Evolutionary conservation across 2,888 invertebrate genomes (phyloP), one percentile per base, ranked within the genome.

Genomic region (Catocala fraxini): DNA sequence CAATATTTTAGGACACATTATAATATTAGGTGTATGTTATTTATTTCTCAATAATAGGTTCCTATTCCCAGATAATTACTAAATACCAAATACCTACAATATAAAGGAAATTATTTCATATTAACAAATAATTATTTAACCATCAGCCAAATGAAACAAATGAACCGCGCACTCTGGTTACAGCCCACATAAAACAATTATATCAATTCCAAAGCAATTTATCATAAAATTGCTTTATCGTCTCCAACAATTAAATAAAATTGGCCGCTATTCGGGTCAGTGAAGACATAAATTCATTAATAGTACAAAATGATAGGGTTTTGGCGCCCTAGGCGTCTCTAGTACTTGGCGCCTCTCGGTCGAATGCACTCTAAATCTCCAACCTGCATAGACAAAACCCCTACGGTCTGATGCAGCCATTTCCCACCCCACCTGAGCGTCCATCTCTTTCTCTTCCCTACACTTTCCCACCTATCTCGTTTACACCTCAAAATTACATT

Each of bases 401-500:
- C 83, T 83, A 81, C 81, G 80, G 80, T 73, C 77, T 73, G 79
- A 75, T 91, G 91, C 90, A 91, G 84, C 84, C 84, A 82, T 80
- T 84, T 85, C 89, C 84, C 89, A 89, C 90, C 88, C 90, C 83
- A 90, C 91, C 89, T 90, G 89, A 76, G 80, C 74, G 56, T 71
- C 84, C 71, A 68, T 92, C 92, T 79, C 86, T 75, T 71, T 93
- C 87, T 69, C 74, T 66, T 83, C 75, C 68, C 78, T 78, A 70
- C 64, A 71, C 71, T 74, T 70, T 72, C 74, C 80, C 81, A 70
- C 72, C 86, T 79, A 64, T 93, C 92, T 87, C 91, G 75, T 85
- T 92, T 87, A 68, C 87, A 84, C 90, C 83, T 90, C 87, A 82
- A 92, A 92, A 91, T 89, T 86, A 88, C 85, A 88, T 89, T 94